Evolutionary conservation across 2,113 vertebrate genomes (phyloP).

Genomic region (Corythoichthys haematopterus): DNA sequence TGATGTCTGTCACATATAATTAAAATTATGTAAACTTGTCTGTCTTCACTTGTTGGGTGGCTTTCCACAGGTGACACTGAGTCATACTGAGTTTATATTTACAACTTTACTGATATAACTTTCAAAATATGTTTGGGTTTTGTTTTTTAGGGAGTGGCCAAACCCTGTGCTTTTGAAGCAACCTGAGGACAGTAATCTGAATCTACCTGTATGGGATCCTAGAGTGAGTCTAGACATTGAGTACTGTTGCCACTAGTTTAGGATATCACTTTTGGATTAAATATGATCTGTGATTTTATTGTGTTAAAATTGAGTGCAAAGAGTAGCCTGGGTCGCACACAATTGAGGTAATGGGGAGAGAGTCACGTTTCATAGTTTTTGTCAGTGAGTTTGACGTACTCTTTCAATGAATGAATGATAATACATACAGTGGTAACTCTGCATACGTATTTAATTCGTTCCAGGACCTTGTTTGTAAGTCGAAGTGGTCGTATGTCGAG

Average conservation of each 20-base stretch:
- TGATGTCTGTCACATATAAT: background rate
- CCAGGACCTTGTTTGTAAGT: too few relatives aligned
- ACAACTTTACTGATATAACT: background rate
- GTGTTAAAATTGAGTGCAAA: background rate
- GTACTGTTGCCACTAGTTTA: background rate
- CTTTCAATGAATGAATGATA: too few relatives aligned
- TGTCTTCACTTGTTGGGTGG: slow-evolving; percentile 3
- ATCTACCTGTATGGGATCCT: slow-evolving; percentile 96
- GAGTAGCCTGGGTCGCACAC: too few relatives aligned
- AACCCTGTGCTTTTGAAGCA: slow-evolving; percentile 92
- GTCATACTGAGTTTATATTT: background rate
- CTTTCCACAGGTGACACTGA: background rate
- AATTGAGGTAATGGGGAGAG: too few relatives aligned
- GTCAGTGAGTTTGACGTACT: too few relatives aligned
- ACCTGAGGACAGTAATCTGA: slow-evolving; percentile 91
- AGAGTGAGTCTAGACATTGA: slow-evolving; percentile 73
- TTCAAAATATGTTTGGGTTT: background rate
- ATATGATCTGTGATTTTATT: background rate
- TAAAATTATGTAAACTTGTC: background rate
- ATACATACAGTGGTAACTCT: too few relatives aligned
- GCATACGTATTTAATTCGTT: too few relatives aligned
- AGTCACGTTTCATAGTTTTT: too few relatives aligned
- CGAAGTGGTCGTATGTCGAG: too few relatives aligned
- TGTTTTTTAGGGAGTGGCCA: slow-evolving; percentile 86
- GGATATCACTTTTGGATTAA: background rate